Evolutionary conservation across 2,797 vertebrate species (phyloP).

Genomic region (Diceros bicornis): DNA sequence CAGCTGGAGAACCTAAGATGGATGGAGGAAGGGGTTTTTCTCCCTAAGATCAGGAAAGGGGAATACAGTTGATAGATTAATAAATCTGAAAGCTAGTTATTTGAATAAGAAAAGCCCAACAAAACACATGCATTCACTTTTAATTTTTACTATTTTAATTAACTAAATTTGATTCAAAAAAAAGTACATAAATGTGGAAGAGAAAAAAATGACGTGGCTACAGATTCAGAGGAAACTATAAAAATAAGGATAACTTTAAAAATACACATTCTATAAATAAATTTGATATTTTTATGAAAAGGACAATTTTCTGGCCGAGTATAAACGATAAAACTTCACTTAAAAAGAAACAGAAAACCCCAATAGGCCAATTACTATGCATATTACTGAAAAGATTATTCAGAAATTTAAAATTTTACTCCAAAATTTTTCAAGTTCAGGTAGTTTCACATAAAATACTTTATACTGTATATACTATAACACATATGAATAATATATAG

Average conservation of each 20-base stretch:
- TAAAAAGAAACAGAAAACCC: slow-evolving; percentile 5
- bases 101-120: neutral
- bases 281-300: slow-evolving; percentile 56
- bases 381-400: slow-evolving; percentile 12
- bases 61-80: neutral
- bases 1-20: neutral
- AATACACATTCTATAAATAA: neutral
- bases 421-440: neutral
- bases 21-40: neutral
- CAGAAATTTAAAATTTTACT: neutral
- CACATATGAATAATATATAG: neutral
- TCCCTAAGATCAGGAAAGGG: neutral
- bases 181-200: neutral
- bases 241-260: slow-evolving; percentile 36
- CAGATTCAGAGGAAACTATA: neutral
- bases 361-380: neutral
- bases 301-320: neutral
- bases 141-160: neutral
- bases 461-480: neutral
- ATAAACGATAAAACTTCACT: slow-evolving; percentile 24
- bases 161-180: slow-evolving; percentile 37
- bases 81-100: neutral
- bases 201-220: neutral
- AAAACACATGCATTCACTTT: neutral
- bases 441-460: slow-evolving; percentile 44